These are phyloP conservation scores for Luperina nickerlii DNA, from an alignment of 2,888 invertebrate species.

Conservation along the genomic window DNA sequence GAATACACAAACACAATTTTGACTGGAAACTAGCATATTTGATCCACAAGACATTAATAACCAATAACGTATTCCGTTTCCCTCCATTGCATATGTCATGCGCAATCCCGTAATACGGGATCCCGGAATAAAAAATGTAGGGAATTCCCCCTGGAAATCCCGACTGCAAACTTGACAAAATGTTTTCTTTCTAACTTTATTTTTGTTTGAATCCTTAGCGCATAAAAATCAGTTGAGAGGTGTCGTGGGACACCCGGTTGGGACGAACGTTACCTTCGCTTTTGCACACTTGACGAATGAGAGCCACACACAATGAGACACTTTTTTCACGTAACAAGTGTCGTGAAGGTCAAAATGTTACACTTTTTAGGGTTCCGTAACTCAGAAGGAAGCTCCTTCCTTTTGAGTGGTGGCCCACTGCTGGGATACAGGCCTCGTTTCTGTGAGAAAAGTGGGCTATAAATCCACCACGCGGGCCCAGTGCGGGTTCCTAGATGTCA, in stretches of 20 bases:
- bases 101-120: constrained; percentile 2
- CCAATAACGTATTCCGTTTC: neutral
- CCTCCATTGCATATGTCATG: neutral
- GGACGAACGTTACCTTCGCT: neutral
- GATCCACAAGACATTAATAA: neutral
- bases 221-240: neutral
- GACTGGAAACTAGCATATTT: constrained; percentile 7
- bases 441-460: no score
- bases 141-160: neutral
- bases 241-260: neutral
- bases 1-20: neutral
- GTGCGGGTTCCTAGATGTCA: no score
- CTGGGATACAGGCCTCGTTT: no score
- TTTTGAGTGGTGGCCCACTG: neutral
- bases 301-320: no score
- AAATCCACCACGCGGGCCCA: no score
- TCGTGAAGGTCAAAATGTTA: neutral
- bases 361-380: neutral
- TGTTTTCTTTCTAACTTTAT: neutral
- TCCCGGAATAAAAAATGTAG: neutral
- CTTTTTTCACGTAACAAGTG: neutral
- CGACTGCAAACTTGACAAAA: neutral
- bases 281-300: neutral
- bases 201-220: neutral
- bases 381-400: neutral